These are phyloP conservation scores for Didymodactylos carnosus DNA, from an alignment of 2,888 invertebrate species.

Conservation along the genomic window DNA sequence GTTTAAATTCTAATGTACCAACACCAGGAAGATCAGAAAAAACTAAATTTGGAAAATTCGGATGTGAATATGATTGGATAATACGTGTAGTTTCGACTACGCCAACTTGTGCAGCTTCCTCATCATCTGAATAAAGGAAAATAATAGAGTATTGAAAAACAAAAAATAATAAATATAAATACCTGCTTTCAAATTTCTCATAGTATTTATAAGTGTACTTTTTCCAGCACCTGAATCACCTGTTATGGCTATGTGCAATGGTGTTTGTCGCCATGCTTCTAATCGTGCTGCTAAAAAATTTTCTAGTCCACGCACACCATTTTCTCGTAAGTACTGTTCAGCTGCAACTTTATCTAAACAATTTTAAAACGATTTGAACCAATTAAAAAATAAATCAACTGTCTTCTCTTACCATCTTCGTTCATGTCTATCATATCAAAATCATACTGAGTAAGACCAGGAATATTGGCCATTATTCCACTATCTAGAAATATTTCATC, in stretches of 20 bases:
- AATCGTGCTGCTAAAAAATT: background rate
- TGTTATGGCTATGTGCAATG: conserved; percentile 16
- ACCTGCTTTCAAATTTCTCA: conserved; percentile 15
- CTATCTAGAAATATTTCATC: too few relatives aligned
- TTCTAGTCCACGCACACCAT: background rate
- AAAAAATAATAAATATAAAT: too few relatives aligned
- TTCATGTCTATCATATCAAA: too few relatives aligned
- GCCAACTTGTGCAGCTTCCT: background rate
- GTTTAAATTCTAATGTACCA: conserved; percentile 15
- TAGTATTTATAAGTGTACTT: conserved; percentile 3
- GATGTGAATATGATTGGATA: background rate
- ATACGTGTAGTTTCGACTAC: background rate
- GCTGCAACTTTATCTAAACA: too few relatives aligned
- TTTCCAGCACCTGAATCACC: conserved; percentile 16
- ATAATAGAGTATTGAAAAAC: too few relatives aligned
- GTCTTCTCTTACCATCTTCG: too few relatives aligned
- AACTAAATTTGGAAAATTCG: background rate
- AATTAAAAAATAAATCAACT: too few relatives aligned
- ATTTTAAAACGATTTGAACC: too few relatives aligned
- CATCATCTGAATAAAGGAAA: background rate
- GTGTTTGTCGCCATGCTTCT: background rate
- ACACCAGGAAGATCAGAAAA: conserved; percentile 17
- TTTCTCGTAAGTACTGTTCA: conserved; percentile 13
- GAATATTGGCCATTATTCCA: too few relatives aligned
- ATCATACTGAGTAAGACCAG: too few relatives aligned